phyloP scores from a whole-genome alignment of 2,888 invertebrate species.

The Spisula solida region DNA sequence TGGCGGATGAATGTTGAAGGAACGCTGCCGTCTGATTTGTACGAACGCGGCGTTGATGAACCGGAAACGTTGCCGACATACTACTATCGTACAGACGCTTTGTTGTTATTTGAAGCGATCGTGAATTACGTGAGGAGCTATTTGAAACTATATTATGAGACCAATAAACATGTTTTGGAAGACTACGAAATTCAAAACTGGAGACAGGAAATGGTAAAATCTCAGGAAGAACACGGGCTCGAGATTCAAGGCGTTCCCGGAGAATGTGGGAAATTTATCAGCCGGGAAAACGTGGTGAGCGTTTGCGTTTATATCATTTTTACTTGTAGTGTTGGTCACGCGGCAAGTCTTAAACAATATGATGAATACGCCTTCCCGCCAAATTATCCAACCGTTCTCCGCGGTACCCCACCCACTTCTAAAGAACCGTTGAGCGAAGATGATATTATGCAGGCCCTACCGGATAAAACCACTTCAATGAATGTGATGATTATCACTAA shows the following conservation, averaged over 20 bases:
- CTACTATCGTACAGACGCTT: conserved; percentile 87
- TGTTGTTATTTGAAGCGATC: conserved; percentile 84
- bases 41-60: conserved; percentile 83
- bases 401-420: conserved; percentile 66
- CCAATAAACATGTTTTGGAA: conserved; percentile 48
- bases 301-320: conserved; percentile 65
- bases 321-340: conserved; percentile 72
- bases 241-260: conserved; percentile 77
- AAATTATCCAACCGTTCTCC: conserved; percentile 76
- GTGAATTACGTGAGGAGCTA: conserved; percentile 79
- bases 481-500: conserved; percentile 86
- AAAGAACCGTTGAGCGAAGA: conserved; percentile 71
- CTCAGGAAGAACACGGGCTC: conserved; percentile 83
- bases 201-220: conserved; percentile 83
- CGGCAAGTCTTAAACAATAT: conserved; percentile 78
- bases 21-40: conserved; percentile 85
- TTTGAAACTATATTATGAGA: conserved; percentile 75
- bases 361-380: conserved; percentile 83
- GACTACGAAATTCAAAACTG: conserved; percentile 84
- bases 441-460: conserved; percentile 83
- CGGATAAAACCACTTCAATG: conserved; percentile 82
- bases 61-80: conserved; percentile 85
- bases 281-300: conserved; percentile 52
- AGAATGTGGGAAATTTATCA: conserved; percentile 60
- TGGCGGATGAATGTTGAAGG: conserved; percentile 84